Base-by-base conservation (phyloP, 2,797 vertebrate genomes). In the Eidolon dupreanum region DNA sequence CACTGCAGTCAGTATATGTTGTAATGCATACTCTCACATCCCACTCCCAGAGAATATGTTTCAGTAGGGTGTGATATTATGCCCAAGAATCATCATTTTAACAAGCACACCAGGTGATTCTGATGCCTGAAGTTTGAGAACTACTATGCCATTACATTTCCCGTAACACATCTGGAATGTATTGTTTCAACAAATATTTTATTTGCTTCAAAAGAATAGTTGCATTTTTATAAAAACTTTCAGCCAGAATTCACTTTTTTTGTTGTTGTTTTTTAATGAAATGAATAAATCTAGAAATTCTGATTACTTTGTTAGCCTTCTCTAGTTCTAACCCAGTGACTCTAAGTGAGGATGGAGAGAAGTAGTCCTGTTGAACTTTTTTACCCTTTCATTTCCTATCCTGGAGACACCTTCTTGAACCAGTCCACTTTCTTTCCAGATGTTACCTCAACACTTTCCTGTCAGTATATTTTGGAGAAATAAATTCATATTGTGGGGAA, bases 161-260 rank as follows among this genome's bases (percentile, higher is more conserved):
- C 22, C 26, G 66, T 53, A 81, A 17, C 7, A 78, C 26, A 87
- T 38, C 70, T 96, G 63, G 63, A 78, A 90, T 79, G 3, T 73
- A 49, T 86, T 94, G 46, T 84, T 87, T 87, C 31, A 94, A 26
- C 51, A 92, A 88, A 79, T 94, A 5, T 70, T 84, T 95, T 87
- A 87, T 73, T 93, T 89, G 57, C 41, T 86, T 74, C 84, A 79
- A 57, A 90, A 94, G 28, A 83, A 83, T 88, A 90, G 31, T 84
- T 20, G 5, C 10, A 74, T 70, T 93, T 91, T 90, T 92, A 57
- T 33, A 79, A 95, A 92, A 66, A 61, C 28, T 36, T 91, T 91
- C 31, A 86, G 33, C 41, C 63, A 88, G 26, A 88, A 84, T 36
- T 87, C 28, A 74, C 26, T 70, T 89, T 87, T 43, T 38, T 74